Evolutionary conservation across 2,797 vertebrate genomes (phyloP), one percentile per base, ranked within the genome.

Genomic region (Sylvia borin): DNA sequence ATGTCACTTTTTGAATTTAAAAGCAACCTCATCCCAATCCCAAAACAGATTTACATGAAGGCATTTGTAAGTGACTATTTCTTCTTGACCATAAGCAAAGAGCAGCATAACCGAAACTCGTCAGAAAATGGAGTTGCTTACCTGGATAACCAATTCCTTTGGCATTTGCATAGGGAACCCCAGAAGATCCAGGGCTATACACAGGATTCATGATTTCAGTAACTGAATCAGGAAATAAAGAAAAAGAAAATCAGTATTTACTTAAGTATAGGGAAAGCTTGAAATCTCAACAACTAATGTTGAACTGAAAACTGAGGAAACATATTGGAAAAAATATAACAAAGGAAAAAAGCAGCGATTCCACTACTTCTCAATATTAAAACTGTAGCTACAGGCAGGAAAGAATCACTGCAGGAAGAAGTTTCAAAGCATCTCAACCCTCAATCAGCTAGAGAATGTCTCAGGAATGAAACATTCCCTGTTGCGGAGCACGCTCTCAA

Each of bases 131-230:
- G 13, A 75, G 16, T 18, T 77, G 61, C 97, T 98, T 98, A 99
- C 99, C 99, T 98, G 99, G 99, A 97, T 99, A 99, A 96, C 99
- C 98, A 97, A 99, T 97, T 97, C 99, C 99, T 98, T 99, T 99
- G 90, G 98, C 97, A 97, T 99, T 99, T 98, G 99, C 98, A 97
- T 99, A 99, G 96, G 99, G 99, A 96, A 99, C 98, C 98, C 99
- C 99, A 98, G 99, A 98, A 98, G 98, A 98, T 61, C 98, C 98
- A 98, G 99, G 99, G 98, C 98, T 99, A 98, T 99, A 99, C 60
- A 99, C 98, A 83, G 99, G 99, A 98, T 99, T 99, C 99, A 99
- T 99, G 97, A 94, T 99, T 98, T 97, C 97, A 96, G 94, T 71
- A 97, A 96, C 98, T 98, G 87, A 86, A 97, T 57, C 0, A 2